Evolutionary conservation across 2,797 vertebrate species (phyloP).

Genomic region (Sebastolobus alascanus): DNA sequence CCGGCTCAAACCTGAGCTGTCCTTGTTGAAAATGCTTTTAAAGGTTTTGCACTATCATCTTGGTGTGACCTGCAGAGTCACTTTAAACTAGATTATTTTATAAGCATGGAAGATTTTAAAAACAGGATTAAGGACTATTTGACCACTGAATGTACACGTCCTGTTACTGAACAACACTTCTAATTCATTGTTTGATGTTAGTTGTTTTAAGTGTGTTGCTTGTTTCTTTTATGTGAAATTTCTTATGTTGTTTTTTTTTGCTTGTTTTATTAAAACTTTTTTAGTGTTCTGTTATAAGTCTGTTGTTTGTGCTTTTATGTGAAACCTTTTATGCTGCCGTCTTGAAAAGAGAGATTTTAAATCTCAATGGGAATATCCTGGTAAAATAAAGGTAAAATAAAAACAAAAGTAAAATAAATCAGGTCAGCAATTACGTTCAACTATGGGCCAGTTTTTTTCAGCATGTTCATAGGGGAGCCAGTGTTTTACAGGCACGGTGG

Average conservation of each 20-base stretch:
- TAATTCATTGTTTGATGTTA: neutral
- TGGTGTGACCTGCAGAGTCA: neutral
- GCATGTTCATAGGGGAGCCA: neutral
- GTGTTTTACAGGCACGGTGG: neutral
- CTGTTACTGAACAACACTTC: neutral
- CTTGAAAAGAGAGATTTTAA: neutral
- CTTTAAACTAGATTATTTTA: neutral
- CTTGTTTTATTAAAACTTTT: too few species aligned
- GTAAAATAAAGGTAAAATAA: neutral
- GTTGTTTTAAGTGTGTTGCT: neutral
- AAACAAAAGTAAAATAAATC: too few species aligned
- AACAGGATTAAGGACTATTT: neutral
- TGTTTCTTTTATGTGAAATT: constrained; percentile 4
- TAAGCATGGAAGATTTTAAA: neutral
- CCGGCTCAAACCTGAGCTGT: neutral
- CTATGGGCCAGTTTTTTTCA: rapidly evolving
- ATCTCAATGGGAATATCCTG: neutral
- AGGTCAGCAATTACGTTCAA: neutral
- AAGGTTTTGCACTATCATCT: neutral
- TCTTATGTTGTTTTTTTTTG: neutral
- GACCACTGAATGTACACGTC: neutral
- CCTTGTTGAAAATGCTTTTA: neutral
- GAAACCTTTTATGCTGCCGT: neutral
- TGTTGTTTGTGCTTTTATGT: neutral
- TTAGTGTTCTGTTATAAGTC: neutral